Base-by-base conservation (phyloP, 2,113 vertebrate species). In the Amphilophus citrinellus region DNA sequence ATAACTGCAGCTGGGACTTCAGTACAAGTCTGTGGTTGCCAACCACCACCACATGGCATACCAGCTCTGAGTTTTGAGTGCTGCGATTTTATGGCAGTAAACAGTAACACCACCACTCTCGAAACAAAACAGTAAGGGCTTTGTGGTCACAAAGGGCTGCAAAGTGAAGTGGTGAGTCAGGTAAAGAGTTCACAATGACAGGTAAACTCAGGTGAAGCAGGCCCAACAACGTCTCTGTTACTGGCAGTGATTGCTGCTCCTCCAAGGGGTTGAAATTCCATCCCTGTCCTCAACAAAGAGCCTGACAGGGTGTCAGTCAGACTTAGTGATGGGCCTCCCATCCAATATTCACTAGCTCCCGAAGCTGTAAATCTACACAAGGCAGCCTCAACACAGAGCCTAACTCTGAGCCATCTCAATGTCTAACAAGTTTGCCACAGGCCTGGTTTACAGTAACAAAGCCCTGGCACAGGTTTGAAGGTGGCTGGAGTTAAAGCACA, bases 281-380 rank as follows among this genome's bases (percentile, higher is more conserved):
- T 93, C 93, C 90, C 83, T 84, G 83, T 92, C 24, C 62, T 89
- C 75, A 86, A 96, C 95, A 96, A 96, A 94, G 94, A 94, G 91
- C 86, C 91, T 93, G 94, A 94, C 84, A 77, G 87, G 44, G 86
- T 93, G 91, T 96, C 95, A 96, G 86, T 95, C 94, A 95, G 88
- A 93, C 92, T 94, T 94, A 95, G 84, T 77, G 92, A 95, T 87
- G 90, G 90, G 95, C 91, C 94, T 96, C 95, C 92, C 96, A 96
- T 96, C 94, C 91, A 83, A 96, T 96, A 96, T 96, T 96, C 94
- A 96, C 92, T 66, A 96, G 95, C 89, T 95, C 94, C 93, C 93
- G 91, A 81, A 93, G 93, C 91, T 92, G 89, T 93, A 93, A 93
- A 91, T 94, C 94, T 93, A 94, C 90, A 93, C 88, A 90, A 88